phyloP scores from a whole-genome alignment of 1,140 invertebrate genomes.

The Caenorhabditis latens region DNA sequence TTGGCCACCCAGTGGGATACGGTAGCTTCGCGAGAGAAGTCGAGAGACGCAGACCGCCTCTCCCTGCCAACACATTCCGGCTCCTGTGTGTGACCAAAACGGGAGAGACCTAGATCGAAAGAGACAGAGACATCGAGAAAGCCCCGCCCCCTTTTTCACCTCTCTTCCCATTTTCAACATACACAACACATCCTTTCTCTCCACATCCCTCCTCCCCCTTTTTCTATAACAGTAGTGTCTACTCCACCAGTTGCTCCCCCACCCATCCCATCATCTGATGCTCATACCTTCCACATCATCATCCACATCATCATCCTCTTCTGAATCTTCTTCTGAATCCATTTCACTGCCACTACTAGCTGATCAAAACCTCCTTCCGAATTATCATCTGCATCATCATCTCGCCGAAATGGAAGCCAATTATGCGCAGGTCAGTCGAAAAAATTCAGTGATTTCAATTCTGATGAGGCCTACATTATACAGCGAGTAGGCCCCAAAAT shows the following conservation, averaged over 20 bases:
- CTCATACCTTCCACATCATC: conserved; percentile 45
- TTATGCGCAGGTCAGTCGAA: conserved; percentile 38
- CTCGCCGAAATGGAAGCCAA: conserved; percentile 42
- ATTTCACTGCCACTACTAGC: background rate
- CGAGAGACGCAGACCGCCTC: conserved; percentile 24
- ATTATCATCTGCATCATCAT: conserved; percentile 48
- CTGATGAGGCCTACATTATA: conserved; percentile 49
- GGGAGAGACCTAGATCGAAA: background rate
- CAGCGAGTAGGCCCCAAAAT: conserved; percentile 51
- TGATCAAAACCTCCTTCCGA: conserved; percentile 36
- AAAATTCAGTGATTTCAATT: conserved; percentile 23
- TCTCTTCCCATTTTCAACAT: background rate
- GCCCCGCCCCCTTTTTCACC: background rate
- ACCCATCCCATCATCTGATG: conserved; percentile 24
- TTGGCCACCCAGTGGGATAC: background rate
- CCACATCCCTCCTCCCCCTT: background rate
- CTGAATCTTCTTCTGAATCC: conserved; percentile 21
- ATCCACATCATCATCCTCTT: background rate
- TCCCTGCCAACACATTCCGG: conserved; percentile 50
- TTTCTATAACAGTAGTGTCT: conserved; percentile 26
- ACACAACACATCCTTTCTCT: background rate
- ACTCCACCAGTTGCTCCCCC: conserved; percentile 20
- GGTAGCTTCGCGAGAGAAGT: background rate
- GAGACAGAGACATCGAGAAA: background rate
- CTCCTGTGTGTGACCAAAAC: conserved; percentile 22